Evolutionary conservation across 1,140 invertebrate genomes (phyloP).

Genomic region (Drosophila murphyi): DNA sequence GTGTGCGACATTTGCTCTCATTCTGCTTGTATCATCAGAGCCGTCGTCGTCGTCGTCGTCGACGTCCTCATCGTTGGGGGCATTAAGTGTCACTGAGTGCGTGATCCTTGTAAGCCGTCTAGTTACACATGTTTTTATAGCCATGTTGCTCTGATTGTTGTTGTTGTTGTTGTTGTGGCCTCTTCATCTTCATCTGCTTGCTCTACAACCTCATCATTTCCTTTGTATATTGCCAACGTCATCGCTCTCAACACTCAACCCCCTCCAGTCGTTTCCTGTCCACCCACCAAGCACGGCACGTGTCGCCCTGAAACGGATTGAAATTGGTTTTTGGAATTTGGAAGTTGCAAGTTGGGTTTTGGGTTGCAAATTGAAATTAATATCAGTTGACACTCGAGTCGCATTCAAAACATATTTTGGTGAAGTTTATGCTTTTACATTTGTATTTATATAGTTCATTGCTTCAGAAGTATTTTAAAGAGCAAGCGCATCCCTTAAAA

Average conservation of each 20-base stretch:
- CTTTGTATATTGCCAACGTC: constrained; percentile 39
- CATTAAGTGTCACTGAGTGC: constrained; percentile 82
- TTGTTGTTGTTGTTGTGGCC: constrained; percentile 5
- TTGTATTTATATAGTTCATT: neutral
- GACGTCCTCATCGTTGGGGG: constrained; percentile 40
- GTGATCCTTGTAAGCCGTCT: constrained; percentile 81
- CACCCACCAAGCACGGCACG: constrained; percentile 16
- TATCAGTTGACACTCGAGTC: neutral
- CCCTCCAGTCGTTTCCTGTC: neutral
- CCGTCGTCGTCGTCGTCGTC: neutral
- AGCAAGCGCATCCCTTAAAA: neutral
- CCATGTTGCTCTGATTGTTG: constrained; percentile 49
- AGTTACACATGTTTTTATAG: constrained; percentile 83
- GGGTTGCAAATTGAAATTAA: constrained; percentile 33
- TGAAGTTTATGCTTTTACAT: too few species aligned
- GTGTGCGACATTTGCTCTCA: constrained; percentile 58
- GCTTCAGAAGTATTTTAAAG: neutral
- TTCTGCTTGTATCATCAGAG: constrained; percentile 15
- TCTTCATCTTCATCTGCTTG: constrained; percentile 10
- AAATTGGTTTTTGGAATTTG: constrained; percentile 17
- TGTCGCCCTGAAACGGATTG: constrained; percentile 25
- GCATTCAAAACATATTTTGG: too few species aligned
- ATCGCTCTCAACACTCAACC: constrained; percentile 1
- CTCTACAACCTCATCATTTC: constrained; percentile 14
- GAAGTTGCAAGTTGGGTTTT: constrained; percentile 20